phyloP scores from a whole-genome alignment of 2,888 invertebrate species.

The Plemyria rubiginata region DNA sequence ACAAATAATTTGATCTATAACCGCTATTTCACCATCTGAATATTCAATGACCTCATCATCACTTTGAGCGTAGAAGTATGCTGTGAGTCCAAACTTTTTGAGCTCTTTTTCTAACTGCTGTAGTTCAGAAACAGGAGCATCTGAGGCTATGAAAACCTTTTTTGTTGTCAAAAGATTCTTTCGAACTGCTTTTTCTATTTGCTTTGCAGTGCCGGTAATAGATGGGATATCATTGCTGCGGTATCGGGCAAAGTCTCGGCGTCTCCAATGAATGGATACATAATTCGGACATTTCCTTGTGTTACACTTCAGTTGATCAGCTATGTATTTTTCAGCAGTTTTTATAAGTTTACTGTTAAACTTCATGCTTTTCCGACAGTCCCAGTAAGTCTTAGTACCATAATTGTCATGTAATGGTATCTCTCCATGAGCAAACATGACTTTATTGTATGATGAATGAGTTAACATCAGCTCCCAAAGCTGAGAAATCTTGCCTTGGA shows the following conservation, averaged over 20 bases:
- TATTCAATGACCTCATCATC: conserved; percentile 77
- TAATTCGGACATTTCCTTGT: conserved; percentile 86
- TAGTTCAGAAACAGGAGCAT: conserved; percentile 87
- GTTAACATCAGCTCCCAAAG: conserved; percentile 85
- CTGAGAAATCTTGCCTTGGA: conserved; percentile 90
- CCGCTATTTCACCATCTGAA: conserved; percentile 94
- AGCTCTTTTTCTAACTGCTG: conserved; percentile 76
- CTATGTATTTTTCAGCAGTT: conserved; percentile 87
- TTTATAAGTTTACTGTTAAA: conserved; percentile 89
- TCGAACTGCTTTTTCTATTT: conserved; percentile 87
- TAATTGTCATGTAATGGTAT: conserved; percentile 94
- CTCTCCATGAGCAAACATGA: conserved; percentile 93
- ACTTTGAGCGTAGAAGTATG: conserved; percentile 70
- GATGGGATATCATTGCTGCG: conserved; percentile 91
- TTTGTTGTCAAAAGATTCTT: conserved; percentile 67
- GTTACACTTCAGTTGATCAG: conserved; percentile 58
- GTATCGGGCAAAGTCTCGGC: conserved; percentile 93
- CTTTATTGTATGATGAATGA: conserved; percentile 71
- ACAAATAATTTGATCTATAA: conserved; percentile 98
- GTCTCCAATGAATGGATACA: conserved; percentile 93
- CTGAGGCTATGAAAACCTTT: conserved; percentile 93
- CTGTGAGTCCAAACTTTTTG: conserved; percentile 55
- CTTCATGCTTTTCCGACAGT: conserved; percentile 94
- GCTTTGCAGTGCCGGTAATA: conserved; percentile 89
- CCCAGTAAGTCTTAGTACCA: conserved; percentile 93